These are phyloP conservation scores for Achroia grisella DNA, from an alignment of 1,140 invertebrate genomes.

Conservation along the genomic window DNA sequence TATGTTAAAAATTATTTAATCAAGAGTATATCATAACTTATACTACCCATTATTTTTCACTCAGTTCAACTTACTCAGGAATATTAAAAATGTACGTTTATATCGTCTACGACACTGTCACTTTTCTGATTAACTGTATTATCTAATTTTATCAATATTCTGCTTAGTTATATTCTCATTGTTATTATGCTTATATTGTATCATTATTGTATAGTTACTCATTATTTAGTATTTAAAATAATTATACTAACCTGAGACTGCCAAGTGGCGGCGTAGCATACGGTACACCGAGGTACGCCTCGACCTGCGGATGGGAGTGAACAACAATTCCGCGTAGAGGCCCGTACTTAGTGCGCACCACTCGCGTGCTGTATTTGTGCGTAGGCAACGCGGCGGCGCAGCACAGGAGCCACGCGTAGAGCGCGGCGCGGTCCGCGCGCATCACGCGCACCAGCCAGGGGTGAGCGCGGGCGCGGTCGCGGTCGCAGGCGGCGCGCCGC, in stretches of 20 bases:
- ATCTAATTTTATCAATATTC: no score
- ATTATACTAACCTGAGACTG: slow-evolving; percentile 53
- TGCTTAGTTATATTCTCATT: no score
- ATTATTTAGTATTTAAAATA: no score
- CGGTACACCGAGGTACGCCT: slow-evolving; percentile 95
- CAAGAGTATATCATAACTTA: no score
- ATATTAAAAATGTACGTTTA: no score
- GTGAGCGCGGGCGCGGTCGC: slow-evolving; percentile 39
- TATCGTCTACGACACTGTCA: no score
- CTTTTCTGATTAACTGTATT: no score
- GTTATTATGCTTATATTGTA: no score
- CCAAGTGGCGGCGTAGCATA: slow-evolving; percentile 82
- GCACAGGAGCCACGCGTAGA: slow-evolving; percentile 65
- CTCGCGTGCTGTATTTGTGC: slow-evolving; percentile 85
- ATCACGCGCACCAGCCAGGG: slow-evolving; percentile 49
- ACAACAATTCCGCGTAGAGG: slow-evolving; percentile 88
- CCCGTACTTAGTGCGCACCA: slow-evolving; percentile 91
- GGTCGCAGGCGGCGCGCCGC: slow-evolving; percentile 33
- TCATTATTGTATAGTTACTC: no score
- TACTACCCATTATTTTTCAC: no score
- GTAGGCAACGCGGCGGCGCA: slow-evolving; percentile 70
- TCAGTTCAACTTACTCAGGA: no score
- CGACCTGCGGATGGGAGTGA: slow-evolving; percentile 85
- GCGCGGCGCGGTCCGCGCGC: slow-evolving; percentile 58
- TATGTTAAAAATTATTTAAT: no score